Evolutionary conservation across 2,797 vertebrate genomes (phyloP).

Genomic region (Linurgus olivaceus): DNA sequence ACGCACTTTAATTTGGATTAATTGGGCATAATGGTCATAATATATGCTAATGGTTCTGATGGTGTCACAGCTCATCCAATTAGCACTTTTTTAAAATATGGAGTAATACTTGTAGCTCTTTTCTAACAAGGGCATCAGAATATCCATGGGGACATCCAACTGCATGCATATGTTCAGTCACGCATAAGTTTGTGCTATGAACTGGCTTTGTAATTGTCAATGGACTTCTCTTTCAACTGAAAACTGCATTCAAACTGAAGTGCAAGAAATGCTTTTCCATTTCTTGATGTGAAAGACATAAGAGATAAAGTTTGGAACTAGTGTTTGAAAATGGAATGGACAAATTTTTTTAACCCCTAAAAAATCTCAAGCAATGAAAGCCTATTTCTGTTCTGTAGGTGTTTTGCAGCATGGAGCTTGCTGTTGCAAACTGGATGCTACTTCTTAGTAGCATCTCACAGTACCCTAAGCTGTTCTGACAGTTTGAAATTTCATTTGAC

Average conservation of each 20-base stretch:
- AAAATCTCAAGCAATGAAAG: background rate
- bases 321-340: background rate
- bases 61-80: background rate
- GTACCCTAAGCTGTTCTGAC: background rate
- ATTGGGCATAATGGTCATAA: background rate
- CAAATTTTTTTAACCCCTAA: background rate
- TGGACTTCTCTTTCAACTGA: background rate
- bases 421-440: background rate
- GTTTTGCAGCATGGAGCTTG: background rate
- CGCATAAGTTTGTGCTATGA: slow-evolving; percentile 29
- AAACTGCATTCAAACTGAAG: background rate
- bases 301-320: background rate
- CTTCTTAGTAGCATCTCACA: background rate
- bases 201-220: background rate
- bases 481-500: background rate
- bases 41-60: background rate
- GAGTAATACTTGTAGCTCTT: background rate
- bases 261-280: background rate
- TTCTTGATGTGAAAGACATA: background rate
- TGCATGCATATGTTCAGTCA: background rate
- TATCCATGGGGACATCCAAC: background rate
- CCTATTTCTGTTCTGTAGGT: background rate
- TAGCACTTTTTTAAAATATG: background rate
- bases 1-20: background rate
- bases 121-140: background rate